Conservation (phyloP, 2,797 vertebrate species). For the Danio albolineatus region DNA sequence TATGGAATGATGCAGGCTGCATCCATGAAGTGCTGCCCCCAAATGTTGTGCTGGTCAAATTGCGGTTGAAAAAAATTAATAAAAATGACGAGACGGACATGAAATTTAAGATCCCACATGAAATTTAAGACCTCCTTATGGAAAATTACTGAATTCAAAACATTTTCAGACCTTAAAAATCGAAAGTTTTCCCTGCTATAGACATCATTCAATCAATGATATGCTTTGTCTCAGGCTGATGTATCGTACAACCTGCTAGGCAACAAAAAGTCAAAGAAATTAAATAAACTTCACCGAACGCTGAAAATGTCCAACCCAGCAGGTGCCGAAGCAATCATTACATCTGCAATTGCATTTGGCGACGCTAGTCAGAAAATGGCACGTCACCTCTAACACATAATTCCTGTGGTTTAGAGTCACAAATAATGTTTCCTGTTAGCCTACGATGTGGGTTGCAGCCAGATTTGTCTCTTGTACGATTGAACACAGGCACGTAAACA, state of each 20-base stretch:
- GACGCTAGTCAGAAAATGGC: neutral
- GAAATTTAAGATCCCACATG: no score
- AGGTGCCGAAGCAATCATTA: neutral
- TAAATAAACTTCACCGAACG: neutral
- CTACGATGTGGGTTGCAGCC: neutral
- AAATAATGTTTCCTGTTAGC: neutral
- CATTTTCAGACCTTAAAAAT: no score
- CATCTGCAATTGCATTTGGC: neutral
- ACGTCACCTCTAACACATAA: neutral
- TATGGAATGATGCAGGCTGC: no score
- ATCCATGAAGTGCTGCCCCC: no score
- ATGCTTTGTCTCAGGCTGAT: neutral
- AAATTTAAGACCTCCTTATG: no score
- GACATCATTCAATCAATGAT: neutral
- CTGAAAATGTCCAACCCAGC: neutral
- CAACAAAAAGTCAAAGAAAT: neutral
- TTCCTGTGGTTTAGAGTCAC: neutral
- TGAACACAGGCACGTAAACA: conserved; percentile 5
- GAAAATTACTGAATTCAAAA: no score
- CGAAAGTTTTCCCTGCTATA: no score
- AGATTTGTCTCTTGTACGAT: neutral
- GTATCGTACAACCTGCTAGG: neutral
- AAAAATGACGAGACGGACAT: no score
- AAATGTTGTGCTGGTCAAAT: no score
- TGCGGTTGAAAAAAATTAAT: no score